phyloP scores from a whole-genome alignment of 2,113 vertebrate species.

The Nothoprocta perdicaria region DNA sequence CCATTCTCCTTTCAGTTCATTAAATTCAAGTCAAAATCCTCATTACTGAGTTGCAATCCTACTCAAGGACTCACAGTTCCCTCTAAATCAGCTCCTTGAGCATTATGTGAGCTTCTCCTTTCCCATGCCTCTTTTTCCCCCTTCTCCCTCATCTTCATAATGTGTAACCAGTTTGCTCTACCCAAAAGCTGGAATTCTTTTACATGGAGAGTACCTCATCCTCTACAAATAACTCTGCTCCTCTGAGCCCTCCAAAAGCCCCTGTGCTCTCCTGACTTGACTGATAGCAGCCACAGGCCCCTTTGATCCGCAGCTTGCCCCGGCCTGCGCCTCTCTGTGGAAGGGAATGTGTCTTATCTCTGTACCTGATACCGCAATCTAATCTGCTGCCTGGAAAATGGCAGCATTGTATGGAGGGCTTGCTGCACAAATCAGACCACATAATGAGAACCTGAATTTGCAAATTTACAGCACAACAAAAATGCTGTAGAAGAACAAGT shows the following conservation, averaged over 20 bases:
- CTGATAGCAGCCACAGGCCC: background rate
- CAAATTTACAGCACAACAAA: background rate
- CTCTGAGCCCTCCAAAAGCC: background rate
- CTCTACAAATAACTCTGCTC: background rate
- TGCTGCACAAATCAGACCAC: background rate
- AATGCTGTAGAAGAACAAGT: background rate
- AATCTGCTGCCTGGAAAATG: background rate
- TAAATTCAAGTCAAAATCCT: background rate
- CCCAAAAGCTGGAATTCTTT: background rate
- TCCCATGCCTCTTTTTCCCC: background rate
- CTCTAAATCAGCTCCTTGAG: background rate
- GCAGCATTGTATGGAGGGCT: background rate
- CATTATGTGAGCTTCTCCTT: rapidly evolving
- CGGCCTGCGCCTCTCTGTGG: background rate
- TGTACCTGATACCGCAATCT: background rate
- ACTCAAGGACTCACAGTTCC: background rate
- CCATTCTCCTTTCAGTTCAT: background rate
- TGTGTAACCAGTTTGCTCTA: rapidly evolving
- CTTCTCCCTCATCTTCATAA: background rate
- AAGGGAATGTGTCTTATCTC: background rate
- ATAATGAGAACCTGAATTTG: background rate
- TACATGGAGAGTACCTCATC: background rate
- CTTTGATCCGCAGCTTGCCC: background rate
- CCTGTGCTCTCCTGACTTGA: background rate
- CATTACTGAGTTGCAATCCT: background rate